Base-by-base conservation (phyloP, 2,797 vertebrate genomes). In the Mormyrus hasselquistii region DNA sequence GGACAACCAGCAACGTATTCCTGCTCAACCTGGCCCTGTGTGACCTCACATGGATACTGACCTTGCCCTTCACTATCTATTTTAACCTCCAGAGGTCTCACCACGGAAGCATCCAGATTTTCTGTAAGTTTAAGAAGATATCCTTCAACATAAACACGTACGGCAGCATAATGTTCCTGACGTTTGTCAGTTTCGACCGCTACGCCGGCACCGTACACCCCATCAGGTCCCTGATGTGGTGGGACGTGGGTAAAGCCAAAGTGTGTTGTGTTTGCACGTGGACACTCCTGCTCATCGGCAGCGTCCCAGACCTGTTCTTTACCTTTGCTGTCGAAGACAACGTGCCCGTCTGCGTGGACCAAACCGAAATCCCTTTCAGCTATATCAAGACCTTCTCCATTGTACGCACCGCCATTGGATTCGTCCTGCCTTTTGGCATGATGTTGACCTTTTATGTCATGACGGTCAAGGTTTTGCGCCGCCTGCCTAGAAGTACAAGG, bases 141-240 rank as follows among this genome's bases (percentile, higher is more conserved):
- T 94, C 96, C 89, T 97, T 97, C 89, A 95, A 94, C 89, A 90
- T 97, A 91, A 97, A 95, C 90, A 93, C 96, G 59, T 97, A 96
- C 0, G 95, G 96, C 88, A 97, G 96, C 88, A 94, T 97, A 88
- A 92, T 96, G 89, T 97, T 97, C 92, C 93, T 97, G 89, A 95
- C 94, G 0, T 93, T 97, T 4, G 95, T 96, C 92, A 96, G 95
- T 82, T 96, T 97, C 41, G 96, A 97, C 90, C 95, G 96, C 65
- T 97, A 95, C 0, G 19, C 95, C 50, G 94, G 95, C 5, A 95
- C 95, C 0, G 96, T 96, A 53, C 95, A 96, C 88, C 96, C 96
- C 0, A 93, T 97, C 90, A 92, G 93, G 85, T 96, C 96, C 0
- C 90, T 96, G 53, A 93, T 89, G 0, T 97, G 96, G 96, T 97